phyloP scores from a whole-genome alignment of 2,888 invertebrate genomes.

The Lysandra bellargus region DNA sequence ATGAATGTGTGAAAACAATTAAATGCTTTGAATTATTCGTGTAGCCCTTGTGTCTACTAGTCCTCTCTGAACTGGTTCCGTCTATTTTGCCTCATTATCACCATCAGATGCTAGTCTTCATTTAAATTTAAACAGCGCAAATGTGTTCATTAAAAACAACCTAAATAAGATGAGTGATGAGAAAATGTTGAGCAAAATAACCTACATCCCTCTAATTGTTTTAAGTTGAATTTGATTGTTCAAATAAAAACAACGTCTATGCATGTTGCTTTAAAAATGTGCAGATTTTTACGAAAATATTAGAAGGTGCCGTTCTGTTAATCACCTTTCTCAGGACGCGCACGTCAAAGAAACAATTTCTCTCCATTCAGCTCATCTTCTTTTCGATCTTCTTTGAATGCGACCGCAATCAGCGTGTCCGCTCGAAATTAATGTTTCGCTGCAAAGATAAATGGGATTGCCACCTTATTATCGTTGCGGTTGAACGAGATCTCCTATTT shows the following conservation, averaged over 20 bases:
- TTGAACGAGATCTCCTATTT: constrained; percentile 65
- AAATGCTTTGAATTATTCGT: constrained; percentile 20
- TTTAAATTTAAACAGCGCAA: background rate
- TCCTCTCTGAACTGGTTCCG: background rate
- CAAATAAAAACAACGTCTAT: background rate
- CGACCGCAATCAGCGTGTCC: background rate
- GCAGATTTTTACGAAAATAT: background rate
- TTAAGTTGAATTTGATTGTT: background rate
- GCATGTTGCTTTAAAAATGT: background rate
- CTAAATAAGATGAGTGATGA: too few relatives aligned
- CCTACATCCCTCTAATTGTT: background rate
- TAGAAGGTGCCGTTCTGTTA: background rate
- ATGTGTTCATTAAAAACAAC: background rate
- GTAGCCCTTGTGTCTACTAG: constrained; percentile 25
- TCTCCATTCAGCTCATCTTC: background rate
- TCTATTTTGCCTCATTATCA: background rate
- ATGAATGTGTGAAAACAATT: constrained; percentile 58
- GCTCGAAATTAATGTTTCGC: constrained; percentile 37
- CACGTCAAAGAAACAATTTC: background rate
- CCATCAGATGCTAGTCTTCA: background rate
- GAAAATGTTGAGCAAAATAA: background rate
- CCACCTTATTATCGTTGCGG: constrained; percentile 55
- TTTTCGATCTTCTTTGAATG: background rate
- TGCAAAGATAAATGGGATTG: constrained; percentile 45
- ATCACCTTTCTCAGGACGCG: background rate